Evolutionary conservation across 2,888 invertebrate species (phyloP).

Genomic region (Antheraea assamensis): DNA sequence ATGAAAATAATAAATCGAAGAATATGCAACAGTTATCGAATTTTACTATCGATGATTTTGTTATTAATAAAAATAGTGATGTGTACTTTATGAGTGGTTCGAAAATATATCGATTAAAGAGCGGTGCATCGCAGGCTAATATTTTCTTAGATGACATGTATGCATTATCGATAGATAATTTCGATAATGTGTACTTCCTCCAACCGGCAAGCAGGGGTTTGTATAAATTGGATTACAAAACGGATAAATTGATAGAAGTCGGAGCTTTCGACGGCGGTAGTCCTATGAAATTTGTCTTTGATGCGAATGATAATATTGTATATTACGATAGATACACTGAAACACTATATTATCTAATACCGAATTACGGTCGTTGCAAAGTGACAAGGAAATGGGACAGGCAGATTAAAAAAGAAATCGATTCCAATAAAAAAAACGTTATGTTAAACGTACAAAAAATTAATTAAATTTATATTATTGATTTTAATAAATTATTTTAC

Average conservation of each 20-base stretch:
- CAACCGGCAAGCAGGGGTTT: constrained; percentile 54
- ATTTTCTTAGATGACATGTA: constrained; percentile 55
- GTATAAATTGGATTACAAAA: constrained; percentile 55
- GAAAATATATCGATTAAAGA: constrained; percentile 51
- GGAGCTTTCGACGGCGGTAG: constrained; percentile 56
- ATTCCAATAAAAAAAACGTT: constrained; percentile 7
- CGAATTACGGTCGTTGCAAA: constrained; percentile 54
- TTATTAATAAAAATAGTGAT: constrained; percentile 57
- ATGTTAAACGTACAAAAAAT: constrained; percentile 18
- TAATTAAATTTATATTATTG: neutral
- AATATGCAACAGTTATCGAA: constrained; percentile 45
- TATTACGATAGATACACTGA: constrained; percentile 54
- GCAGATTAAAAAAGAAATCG: neutral
- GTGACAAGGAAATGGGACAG: constrained; percentile 38
- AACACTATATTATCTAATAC: constrained; percentile 56
- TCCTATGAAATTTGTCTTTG: constrained; percentile 55
- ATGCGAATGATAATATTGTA: constrained; percentile 59
- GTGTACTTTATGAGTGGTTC: constrained; percentile 60
- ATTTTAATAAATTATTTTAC: neutral
- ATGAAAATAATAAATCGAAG: constrained; percentile 46
- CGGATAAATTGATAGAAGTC: constrained; percentile 42
- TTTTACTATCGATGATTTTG: constrained; percentile 61
- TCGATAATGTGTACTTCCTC: constrained; percentile 55
- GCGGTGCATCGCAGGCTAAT: constrained; percentile 44
- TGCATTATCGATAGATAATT: constrained; percentile 53